Evolutionary conservation across 1,140 invertebrate species (phyloP).

Genomic region (Pantala flavescens): DNA sequence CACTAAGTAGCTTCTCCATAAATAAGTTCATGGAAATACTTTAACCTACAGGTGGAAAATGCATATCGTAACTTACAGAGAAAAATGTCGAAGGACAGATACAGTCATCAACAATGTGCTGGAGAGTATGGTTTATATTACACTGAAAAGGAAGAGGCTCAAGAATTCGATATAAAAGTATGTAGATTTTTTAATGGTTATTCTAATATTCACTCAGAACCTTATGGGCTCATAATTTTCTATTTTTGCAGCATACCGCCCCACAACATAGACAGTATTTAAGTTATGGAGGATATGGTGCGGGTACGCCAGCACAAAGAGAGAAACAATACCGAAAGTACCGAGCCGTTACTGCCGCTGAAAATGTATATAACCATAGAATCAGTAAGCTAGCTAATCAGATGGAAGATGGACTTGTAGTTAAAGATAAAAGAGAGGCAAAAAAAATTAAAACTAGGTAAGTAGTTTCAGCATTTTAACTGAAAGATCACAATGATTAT

Average conservation of each 20-base stretch:
- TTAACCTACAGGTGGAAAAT: conserved; percentile 36
- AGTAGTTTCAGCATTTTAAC: neutral
- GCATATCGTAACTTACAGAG: conserved; percentile 43
- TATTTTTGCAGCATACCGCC: conserved; percentile 56
- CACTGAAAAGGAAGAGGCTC: conserved; percentile 34
- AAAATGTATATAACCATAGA: conserved; percentile 64
- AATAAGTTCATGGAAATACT: conserved; percentile 4
- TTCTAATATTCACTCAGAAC: conserved; percentile 13
- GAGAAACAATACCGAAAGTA: conserved; percentile 61
- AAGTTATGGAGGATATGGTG: conserved; percentile 62
- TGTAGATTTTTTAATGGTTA: neutral
- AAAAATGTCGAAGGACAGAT: conserved; percentile 31
- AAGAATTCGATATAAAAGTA: conserved; percentile 43
- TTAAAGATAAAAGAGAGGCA: conserved; percentile 46
- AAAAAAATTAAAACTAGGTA: conserved; percentile 64
- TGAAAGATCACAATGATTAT: no score
- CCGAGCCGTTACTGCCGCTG: conserved; percentile 57
- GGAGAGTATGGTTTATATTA: conserved; percentile 36
- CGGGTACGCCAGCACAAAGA: conserved; percentile 63
- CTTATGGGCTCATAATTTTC: conserved; percentile 17
- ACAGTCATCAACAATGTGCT: conserved; percentile 27
- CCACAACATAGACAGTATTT: conserved; percentile 82
- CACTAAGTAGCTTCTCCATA: conserved; percentile 20
- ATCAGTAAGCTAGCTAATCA: conserved; percentile 48
- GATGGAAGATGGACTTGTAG: conserved; percentile 53